Evolutionary conservation across 2,797 vertebrate species (phyloP), one percentile per base, ranked within the genome.

Genomic region (Triplophysa yarkandensis): DNA sequence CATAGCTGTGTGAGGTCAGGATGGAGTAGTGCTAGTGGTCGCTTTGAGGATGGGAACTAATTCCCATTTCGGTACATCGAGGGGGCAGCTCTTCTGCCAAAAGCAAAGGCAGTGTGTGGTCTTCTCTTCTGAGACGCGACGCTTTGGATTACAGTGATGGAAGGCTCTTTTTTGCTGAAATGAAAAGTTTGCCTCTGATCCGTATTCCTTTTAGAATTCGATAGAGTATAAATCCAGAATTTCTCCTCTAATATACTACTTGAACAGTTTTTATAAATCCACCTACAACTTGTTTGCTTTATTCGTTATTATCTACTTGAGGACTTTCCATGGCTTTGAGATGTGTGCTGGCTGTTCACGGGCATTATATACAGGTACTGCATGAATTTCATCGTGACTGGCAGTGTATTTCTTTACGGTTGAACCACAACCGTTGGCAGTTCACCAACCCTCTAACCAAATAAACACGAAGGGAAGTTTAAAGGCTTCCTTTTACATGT

Each of bases 41-140:
- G 44, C 48, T 72, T 78, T 72, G 67, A 81, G 75, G 75, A 83
- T 74, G 43, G 62, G 73, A 71, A 46, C 62, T 71, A 71, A 80
- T 82, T 85, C 68, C 46, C 77, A 65, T 80, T 75, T 71, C 79
- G 73, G 74, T 67, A 79, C 44, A 76, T 58, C 48, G 66, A 78
- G 63, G 60, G 48, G 62, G 65, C 52, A 63, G 70, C 55, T 21
- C 23, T 71, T 43, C 71, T 79, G 78, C 78, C 79, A 81, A 66
- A 71, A 60, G 30, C 76, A 60, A 43, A 67, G 67, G 78, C 66
- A 68, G 80, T 82, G 75, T 81, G 78, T 80, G 60, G 81, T 84
- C 81, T 79, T 52, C 43, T 61, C 36, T 34, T 13, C 34, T 69
- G 55, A 68, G 48, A 60, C 65, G 39, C 68, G 71, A 43, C 65